Base-by-base conservation (phyloP, 2,797 vertebrate species). In the Cossypha polioptera region DNA sequence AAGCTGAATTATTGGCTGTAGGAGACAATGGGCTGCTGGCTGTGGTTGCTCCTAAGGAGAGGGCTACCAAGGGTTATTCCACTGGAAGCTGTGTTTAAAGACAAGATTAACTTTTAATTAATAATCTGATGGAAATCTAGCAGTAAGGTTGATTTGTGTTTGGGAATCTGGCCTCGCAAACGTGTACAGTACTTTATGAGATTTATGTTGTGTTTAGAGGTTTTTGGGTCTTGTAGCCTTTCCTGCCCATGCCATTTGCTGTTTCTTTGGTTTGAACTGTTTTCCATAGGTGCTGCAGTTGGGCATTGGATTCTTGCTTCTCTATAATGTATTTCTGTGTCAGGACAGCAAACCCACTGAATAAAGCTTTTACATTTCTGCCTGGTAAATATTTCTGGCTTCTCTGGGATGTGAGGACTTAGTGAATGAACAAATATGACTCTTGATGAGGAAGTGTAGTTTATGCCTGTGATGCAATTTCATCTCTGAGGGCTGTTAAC, bases 311-410 rank as follows among this genome's bases (percentile, higher is more conserved):
- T 82, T 87, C 74, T 92, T 24, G 3, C 36, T 85, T 45, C 55
- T 76, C 42, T 89, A 20, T 53, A 93, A 85, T 33, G n/a, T 4
- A 25, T 94, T 95, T 93, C 67, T 95, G 80, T 92, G 93, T 94
- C 67, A 78, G 92, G 55, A 75, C 62, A 88, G 66, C 73, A 78
- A 91, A 47, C 13, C 17, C n/a, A 45, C 48, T 92, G 89, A 80
- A 67, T 84, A 84, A 90, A 78, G 31, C 42, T 78, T 88, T 88
- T 31, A 92, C 38, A 80, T 93, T 93, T 82, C 80, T 85, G 71
- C 57, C n/a, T 53, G 76, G 75, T 79, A 92, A 90, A 91, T 95
- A 96, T 90, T 95, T 96, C 90, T 96, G 95, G 82, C 85, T 95
- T 92, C 79, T 81, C 89, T 90, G 66, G 36, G 0, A 68, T 0